Conservation (phyloP, 1,140 invertebrate species). For the Diachasma alloeum region DNA sequence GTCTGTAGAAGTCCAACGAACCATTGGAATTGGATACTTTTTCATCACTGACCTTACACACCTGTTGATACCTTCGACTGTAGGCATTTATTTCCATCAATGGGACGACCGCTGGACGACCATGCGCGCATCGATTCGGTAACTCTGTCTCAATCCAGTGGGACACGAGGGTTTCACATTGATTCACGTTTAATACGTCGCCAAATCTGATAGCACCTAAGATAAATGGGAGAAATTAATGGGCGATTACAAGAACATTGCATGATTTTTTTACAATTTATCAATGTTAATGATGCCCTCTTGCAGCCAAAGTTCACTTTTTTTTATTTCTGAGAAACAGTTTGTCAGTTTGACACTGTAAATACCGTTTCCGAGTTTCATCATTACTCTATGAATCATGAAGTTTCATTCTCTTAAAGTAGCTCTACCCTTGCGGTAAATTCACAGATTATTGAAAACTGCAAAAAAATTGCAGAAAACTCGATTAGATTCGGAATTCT, state of each 20-base stretch:
- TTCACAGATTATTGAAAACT: too few species aligned
- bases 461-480: too few species aligned
- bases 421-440: too few species aligned
- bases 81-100: slow-evolving; percentile 48
- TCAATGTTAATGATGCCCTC: too few species aligned
- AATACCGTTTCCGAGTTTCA: too few species aligned
- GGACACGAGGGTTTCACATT: slow-evolving; percentile 50
- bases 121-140: slow-evolving; percentile 61
- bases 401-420: too few species aligned
- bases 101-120: slow-evolving; percentile 58
- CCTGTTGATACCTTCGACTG: background rate
- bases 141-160: slow-evolving; percentile 48
- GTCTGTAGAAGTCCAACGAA: background rate
- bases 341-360: too few species aligned
- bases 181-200: slow-evolving; percentile 46
- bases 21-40: background rate
- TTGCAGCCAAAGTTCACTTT: too few species aligned
- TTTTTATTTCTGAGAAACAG: too few species aligned
- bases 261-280: too few species aligned
- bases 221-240: slow-evolving; percentile 28
- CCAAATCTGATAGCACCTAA: slow-evolving; percentile 62
- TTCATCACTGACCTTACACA: background rate
- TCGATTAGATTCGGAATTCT: too few species aligned
- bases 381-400: too few species aligned
- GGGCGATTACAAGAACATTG: background rate